These are phyloP conservation scores for Lampropteryx suffumata DNA, from an alignment of 2,888 invertebrate genomes.

Conservation along the genomic window DNA sequence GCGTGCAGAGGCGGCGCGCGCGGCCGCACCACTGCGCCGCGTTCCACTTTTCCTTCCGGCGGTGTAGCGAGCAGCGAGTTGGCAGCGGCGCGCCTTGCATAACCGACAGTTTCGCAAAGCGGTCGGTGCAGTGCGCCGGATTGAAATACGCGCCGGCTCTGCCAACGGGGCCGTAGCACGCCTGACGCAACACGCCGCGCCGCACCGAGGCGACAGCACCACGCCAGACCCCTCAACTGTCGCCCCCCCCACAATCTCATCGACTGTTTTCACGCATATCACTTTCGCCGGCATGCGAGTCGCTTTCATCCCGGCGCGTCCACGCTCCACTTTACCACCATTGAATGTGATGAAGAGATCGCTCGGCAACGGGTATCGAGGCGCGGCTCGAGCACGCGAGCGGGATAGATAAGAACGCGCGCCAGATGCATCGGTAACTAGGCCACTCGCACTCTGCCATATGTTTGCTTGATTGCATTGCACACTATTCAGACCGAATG, in stretches of 20 bases:
- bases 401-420: conserved; percentile 56
- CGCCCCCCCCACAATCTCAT: conserved; percentile 56
- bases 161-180: conserved; percentile 62
- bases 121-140: conserved; percentile 74
- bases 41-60: conserved; percentile 83
- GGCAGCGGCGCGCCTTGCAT: conserved; percentile 81
- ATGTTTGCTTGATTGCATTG: conserved; percentile 62
- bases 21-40: conserved; percentile 77
- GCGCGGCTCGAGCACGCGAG: conserved; percentile 41
- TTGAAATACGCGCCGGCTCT: conserved; percentile 75
- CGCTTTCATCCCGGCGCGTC: conserved; percentile 67
- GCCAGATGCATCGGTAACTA: conserved; percentile 72
- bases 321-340: conserved; percentile 48
- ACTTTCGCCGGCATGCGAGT: conserved; percentile 70
- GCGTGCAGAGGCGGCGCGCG: conserved; percentile 78
- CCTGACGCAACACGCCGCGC: conserved; percentile 58
- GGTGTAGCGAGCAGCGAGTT: conserved; percentile 70
- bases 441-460: conserved; percentile 67
- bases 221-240: conserved; percentile 49
- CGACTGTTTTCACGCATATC: conserved; percentile 67
- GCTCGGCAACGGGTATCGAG: conserved; percentile 36
- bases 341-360: conserved; percentile 23
- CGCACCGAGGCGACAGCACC: conserved; percentile 30
- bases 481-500: conserved; percentile 44
- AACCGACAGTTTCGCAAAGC: conserved; percentile 81